These are phyloP conservation scores for Narcine bancroftii DNA, from an alignment of 2,113 vertebrate genomes.

Conservation along the genomic window DNA sequence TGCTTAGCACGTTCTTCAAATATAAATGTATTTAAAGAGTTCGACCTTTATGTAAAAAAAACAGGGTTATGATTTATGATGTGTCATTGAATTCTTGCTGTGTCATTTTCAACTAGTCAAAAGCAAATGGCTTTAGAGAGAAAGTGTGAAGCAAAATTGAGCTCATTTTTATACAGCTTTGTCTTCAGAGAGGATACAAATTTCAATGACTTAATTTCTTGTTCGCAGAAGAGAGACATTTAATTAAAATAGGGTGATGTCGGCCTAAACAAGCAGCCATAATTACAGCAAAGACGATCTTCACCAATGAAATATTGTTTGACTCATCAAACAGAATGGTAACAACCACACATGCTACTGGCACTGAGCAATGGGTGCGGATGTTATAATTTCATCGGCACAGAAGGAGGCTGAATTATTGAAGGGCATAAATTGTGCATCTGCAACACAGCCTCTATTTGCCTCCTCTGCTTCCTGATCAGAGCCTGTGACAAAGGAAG, in stretches of 20 bases:
- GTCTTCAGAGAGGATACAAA: not conserved
- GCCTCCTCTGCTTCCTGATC: not conserved
- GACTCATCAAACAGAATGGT: not conserved
- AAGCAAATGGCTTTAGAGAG: not conserved
- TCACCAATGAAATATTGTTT: not conserved
- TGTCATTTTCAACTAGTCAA: not conserved
- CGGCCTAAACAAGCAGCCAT: not conserved
- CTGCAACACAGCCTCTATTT: not conserved
- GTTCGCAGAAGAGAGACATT: not conserved
- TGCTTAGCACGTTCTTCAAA: not conserved
- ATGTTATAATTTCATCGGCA: not conserved
- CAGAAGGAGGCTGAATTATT: conserved; percentile 13
- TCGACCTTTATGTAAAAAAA: not conserved
- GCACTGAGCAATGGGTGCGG: not conserved
- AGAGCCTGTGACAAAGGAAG: not conserved
- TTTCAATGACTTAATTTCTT: not conserved
- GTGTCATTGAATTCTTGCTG: not conserved
- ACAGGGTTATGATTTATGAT: not conserved
- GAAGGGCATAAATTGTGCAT: not conserved
- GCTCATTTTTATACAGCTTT: not conserved
- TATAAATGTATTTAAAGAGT: not conserved
- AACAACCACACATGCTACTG: not conserved
- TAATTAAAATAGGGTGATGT: not conserved
- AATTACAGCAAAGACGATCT: not conserved
- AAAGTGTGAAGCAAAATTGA: not conserved